A percentile compares a stretch with the other conserved stretches of the same genome.
Conservation (phyloP, 2,797 vertebrate species). For the Prunella strophiata region DNA sequence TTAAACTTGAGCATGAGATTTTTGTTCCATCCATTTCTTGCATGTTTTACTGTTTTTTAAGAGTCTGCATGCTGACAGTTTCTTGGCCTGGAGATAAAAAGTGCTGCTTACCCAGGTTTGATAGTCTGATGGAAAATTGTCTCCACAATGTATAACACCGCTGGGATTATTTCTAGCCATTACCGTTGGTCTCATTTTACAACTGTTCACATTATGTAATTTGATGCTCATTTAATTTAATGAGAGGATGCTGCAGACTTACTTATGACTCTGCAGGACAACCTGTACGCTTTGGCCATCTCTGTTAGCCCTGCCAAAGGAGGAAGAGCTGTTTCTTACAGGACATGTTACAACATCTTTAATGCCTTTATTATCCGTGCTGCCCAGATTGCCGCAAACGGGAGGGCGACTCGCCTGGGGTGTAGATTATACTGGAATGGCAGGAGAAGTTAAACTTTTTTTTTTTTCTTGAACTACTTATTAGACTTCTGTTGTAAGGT, state of each 20-base stretch:
- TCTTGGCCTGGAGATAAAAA: slow-evolving; percentile 47
- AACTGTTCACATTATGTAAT: slow-evolving; percentile 48
- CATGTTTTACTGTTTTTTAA: not conserved
- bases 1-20: not conserved
- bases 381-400: not conserved
- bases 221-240: slow-evolving; percentile 60
- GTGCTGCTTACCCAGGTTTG: slow-evolving; percentile 11
- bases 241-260: slow-evolving; percentile 56
- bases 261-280: slow-evolving; percentile 28
- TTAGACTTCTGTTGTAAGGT: not conserved
- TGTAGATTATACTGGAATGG: not conserved
- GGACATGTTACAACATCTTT: slow-evolving; percentile 2
- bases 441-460: not conserved
- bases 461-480: not conserved
- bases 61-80: slow-evolving; percentile 16
- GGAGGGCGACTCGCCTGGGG: not conserved
- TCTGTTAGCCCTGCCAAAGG: not conserved
- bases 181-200: slow-evolving; percentile 48
- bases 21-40: not conserved
- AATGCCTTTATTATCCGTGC: not conserved
- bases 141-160: not conserved
- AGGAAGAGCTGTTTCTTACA: not conserved
- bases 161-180: slow-evolving; percentile 42
- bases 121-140: not conserved
- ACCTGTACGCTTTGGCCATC: not conserved